A percentile compares a stretch with the other conserved stretches of the same genome.
These are phyloP conservation scores for Elegia similella DNA, from an alignment of 2,888 invertebrate genomes.

Conservation along the genomic window DNA sequence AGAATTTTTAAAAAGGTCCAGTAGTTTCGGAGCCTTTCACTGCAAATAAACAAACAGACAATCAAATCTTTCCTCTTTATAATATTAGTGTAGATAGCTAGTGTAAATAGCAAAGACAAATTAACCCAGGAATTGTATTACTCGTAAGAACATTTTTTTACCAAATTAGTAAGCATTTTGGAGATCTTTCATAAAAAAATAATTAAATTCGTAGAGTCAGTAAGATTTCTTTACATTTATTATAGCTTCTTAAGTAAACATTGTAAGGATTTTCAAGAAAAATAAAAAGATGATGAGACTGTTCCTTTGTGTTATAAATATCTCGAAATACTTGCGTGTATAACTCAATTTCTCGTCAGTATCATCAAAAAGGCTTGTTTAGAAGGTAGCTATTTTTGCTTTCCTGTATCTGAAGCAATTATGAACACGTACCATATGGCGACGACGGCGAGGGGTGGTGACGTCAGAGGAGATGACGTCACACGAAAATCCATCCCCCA, in stretches of 20 bases:
- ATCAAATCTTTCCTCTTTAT: too few relatives aligned
- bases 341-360: background rate
- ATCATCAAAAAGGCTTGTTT: slow-evolving; percentile 1
- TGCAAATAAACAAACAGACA: too few relatives aligned
- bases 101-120: too few relatives aligned
- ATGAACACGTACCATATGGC: slow-evolving; percentile 12
- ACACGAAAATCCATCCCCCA: slow-evolving; percentile 42
- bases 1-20: too few relatives aligned
- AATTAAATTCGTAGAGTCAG: too few relatives aligned
- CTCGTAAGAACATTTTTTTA: too few relatives aligned
- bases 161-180: too few relatives aligned
- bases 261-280: background rate
- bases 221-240: too few relatives aligned
- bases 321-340: background rate
- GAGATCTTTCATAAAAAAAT: too few relatives aligned
- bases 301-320: background rate
- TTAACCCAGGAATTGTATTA: too few relatives aligned
- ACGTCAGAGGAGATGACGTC: slow-evolving; percentile 54
- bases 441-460: slow-evolving; percentile 45
- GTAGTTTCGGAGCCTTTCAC: too few relatives aligned
- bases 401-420: slow-evolving; percentile 7
- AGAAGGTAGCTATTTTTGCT: slow-evolving; percentile 11
- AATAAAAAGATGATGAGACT: background rate
- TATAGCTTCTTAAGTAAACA: background rate
- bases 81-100: too few relatives aligned